A percentile compares a stretch with the other conserved stretches of the same genome.
Evolutionary conservation across 2,888 invertebrate species (phyloP).

Genomic region (Petrolisthes cinctipes): DNA sequence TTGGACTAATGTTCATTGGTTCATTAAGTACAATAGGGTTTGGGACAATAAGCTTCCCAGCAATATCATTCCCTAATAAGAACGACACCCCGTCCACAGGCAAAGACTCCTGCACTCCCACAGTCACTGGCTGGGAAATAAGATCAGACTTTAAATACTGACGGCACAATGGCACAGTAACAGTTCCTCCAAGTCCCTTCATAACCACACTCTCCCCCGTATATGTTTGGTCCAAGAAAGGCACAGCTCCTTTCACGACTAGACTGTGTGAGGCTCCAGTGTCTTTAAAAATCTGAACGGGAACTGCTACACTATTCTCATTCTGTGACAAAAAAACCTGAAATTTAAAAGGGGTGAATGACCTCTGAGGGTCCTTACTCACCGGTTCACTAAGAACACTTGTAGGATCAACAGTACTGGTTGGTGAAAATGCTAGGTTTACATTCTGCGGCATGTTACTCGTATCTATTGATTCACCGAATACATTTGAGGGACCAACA

Average conservation of each 20-base stretch:
- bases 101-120: not conserved
- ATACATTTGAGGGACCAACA: no score
- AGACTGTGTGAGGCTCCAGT: not conserved
- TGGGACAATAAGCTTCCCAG: not conserved
- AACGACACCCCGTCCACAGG: not conserved
- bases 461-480: no score
- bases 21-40: not conserved
- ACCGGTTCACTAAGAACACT: no score
- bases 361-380: no score
- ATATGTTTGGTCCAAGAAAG: not conserved
- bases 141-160: not conserved
- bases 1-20: not conserved
- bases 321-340: no score
- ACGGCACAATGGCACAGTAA: constrained; percentile 3
- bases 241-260: not conserved
- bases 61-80: constrained; percentile 12
- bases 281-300: not conserved
- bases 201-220: constrained; percentile 8
- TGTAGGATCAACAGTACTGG: no score
- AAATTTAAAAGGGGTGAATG: no score
- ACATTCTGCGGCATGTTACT: no score
- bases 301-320: no score
- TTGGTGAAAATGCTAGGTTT: no score
- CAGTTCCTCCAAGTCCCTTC: not conserved
- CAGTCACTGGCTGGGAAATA: not conserved